Base-by-base conservation (phyloP, 2,113 vertebrate species). In the Tachycineta bicolor region DNA sequence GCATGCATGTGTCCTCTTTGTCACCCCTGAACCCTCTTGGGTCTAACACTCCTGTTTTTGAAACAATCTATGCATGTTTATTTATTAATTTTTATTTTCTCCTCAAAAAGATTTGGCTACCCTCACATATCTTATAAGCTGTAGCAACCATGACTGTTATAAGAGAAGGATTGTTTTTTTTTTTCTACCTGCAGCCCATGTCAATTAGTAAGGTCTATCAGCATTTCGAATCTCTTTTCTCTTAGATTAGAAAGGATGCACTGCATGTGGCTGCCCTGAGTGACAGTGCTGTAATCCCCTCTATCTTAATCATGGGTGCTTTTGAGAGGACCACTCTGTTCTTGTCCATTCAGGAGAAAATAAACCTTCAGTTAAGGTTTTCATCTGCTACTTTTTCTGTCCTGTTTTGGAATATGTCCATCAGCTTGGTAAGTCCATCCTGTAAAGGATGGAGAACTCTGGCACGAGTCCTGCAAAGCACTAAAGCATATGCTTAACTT, bases 391-490 rank as follows among this genome's bases (percentile, higher is more conserved):
- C 52, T 65, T 87, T 95, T 93, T 65, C 84, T 68, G 31, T 26
- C 69, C 53, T 60, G 52, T 71, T 84, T 89, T 96, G 93, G 94
- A 96, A 44, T 12, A 52, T 46, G 86, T 92, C 94, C 92, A 84
- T 94, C 80, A 89, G 73, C 65, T 64, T 87, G 73, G 96, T 81
- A 79, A 76, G 49, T 94, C 86, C 56, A 21, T 82, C 69, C 80
- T 90, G 73, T 21, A 89, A 84, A 71, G 83, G 80, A 70, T 71
- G 86, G 83, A 69, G 74, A 78, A 90, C 93, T 93, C 96, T 96
- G 94, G 96, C 93, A 96, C 10, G 19, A 86, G 90, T 96, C 94
- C 94, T 95, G 74, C 94, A 96, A 86, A 96, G 92, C 96, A 96
- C 96, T 96, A 94, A 94, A 93, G 88, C 85, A 14, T 75, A 23